Percentiles rank a stretch among this genome's conserved stretches.
phyloP scores from a whole-genome alignment of 1,140 invertebrate species.

The Drosophila prosaltans region DNA sequence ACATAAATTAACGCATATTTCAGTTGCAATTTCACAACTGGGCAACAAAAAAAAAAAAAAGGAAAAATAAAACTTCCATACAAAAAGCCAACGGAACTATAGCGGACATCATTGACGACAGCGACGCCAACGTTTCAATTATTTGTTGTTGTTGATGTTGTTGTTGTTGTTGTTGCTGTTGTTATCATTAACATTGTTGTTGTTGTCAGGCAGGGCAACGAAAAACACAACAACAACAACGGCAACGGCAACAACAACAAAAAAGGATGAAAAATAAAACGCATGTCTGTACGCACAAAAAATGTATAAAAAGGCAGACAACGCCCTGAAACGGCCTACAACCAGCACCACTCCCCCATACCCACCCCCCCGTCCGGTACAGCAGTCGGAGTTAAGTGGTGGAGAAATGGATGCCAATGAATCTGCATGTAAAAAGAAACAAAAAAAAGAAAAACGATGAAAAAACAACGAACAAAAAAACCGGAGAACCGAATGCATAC shows the following conservation, averaged over 20 bases:
- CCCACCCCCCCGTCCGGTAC: not conserved
- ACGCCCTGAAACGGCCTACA: constrained; percentile 49
- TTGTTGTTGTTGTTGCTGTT: constrained; percentile 37
- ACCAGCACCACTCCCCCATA: not conserved
- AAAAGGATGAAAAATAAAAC: constrained; percentile 72
- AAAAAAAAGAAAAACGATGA: not conserved
- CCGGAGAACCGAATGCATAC: constrained; percentile 31
- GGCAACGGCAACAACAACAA: not conserved
- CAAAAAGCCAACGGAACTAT: constrained; percentile 64
- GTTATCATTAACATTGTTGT: constrained; percentile 69
- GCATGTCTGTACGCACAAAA: constrained; percentile 69
- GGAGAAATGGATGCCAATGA: constrained; percentile 48
- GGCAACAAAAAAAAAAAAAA: constrained; percentile 27
- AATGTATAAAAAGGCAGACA: constrained; percentile 72
- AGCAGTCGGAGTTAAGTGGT: constrained; percentile 25
- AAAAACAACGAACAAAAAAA: constrained; percentile 1
- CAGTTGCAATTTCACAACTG: constrained; percentile 69
- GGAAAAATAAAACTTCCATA: constrained; percentile 53
- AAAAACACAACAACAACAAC: constrained; percentile 53
- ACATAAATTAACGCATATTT: constrained; percentile 82
- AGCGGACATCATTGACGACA: constrained; percentile 41
- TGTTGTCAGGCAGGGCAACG: constrained; percentile 66
- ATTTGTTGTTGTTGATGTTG: constrained; percentile 52
- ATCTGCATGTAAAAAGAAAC: constrained; percentile 51
- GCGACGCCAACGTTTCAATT: constrained; percentile 56